These are phyloP conservation scores for Drosophila yooni DNA, from an alignment of 2,888 invertebrate species.

Conservation along the genomic window DNA sequence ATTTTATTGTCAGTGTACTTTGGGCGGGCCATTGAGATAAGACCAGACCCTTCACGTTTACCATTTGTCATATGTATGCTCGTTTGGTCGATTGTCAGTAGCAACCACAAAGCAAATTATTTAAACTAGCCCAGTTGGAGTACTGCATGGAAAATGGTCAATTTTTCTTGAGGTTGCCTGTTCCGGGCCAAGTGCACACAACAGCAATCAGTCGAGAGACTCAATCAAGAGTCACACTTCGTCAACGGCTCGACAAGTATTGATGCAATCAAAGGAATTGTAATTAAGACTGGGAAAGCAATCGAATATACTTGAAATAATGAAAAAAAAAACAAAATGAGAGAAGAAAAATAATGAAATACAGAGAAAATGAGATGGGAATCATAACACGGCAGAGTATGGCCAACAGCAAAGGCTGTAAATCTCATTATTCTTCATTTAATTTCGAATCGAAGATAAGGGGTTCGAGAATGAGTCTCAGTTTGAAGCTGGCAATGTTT, in stretches of 20 bases:
- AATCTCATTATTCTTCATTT: slow-evolving; percentile 79
- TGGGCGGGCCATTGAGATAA: slow-evolving; percentile 4
- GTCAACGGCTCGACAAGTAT: slow-evolving; percentile 17
- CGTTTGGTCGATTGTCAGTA: slow-evolving; percentile 10
- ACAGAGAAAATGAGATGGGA: slow-evolving; percentile 6
- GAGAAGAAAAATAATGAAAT: slow-evolving; percentile 5
- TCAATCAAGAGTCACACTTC: slow-evolving; percentile 28
- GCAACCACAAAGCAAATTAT: slow-evolving; percentile 58
- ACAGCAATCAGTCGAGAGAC: slow-evolving; percentile 16
- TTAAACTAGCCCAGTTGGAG: slow-evolving; percentile 41
- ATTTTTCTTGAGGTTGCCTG: neutral
- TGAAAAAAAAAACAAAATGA: neutral
- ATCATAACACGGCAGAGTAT: slow-evolving; percentile 12
- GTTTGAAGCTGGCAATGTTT: slow-evolving; percentile 10
- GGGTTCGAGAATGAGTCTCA: slow-evolving; percentile 5
- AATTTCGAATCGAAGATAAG: slow-evolving; percentile 56
- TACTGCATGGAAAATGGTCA: neutral
- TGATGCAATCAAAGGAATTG: slow-evolving; percentile 27
- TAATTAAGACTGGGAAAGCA: slow-evolving; percentile 32
- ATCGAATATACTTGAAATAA: slow-evolving; percentile 25
- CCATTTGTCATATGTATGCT: slow-evolving; percentile 1
- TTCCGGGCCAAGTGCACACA: neutral
- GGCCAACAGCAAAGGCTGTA: slow-evolving; percentile 52
- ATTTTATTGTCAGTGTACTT: slow-evolving; percentile 41
- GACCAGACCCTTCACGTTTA: neutral